These are phyloP conservation scores for Pantelozetes paolii DNA, from an alignment of 2,888 invertebrate species.

Conservation along the genomic window DNA sequence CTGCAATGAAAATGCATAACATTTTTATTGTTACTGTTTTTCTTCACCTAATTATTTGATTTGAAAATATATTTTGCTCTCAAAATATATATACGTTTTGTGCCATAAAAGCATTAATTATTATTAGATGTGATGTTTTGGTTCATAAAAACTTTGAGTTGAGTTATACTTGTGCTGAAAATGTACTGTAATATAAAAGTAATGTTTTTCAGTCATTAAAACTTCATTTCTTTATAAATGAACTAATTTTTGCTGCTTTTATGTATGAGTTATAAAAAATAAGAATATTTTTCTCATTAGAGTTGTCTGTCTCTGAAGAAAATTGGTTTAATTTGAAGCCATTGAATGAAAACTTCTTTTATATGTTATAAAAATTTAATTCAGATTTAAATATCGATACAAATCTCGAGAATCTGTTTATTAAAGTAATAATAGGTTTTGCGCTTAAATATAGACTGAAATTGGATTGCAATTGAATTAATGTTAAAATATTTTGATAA, in stretches of 20 bases:
- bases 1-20: not conserved
- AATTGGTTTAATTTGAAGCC: too few relatives aligned
- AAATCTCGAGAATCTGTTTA: not conserved
- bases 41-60: conserved; percentile 10
- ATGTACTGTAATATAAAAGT: not conserved
- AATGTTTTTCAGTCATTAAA: conserved; percentile 2
- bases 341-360: too few relatives aligned
- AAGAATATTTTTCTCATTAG: not conserved
- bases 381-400: not conserved
- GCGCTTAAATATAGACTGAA: not conserved
- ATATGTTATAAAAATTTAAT: not conserved
- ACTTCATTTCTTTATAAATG: not conserved
- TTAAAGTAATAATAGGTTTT: not conserved
- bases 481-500: conserved; percentile 5
- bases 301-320: too few relatives aligned
- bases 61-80: not conserved
- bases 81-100: not conserved
- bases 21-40: not conserved
- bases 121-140: too few relatives aligned
- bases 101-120: not conserved
- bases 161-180: not conserved
- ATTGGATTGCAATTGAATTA: conserved; percentile 19
- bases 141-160: too few relatives aligned
- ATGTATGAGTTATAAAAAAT: not conserved
- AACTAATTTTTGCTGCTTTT: not conserved